Evolutionary conservation across 2,797 vertebrate genomes (phyloP).

Genomic region (Amblyraja radiata): DNA sequence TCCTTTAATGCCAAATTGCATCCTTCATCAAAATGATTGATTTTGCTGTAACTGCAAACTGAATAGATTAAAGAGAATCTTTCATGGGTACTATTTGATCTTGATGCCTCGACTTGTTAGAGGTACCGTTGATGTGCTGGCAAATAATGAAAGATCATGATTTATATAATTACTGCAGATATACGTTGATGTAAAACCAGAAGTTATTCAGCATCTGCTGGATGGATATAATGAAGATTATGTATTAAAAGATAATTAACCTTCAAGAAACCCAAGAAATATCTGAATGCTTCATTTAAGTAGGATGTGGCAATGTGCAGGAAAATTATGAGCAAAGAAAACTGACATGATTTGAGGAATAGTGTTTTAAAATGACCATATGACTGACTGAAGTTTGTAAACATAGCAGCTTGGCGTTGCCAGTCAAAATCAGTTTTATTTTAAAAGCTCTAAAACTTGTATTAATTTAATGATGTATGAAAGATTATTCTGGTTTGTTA

Average conservation of each 20-base stretch:
- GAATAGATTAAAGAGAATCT: slow-evolving; percentile 4
- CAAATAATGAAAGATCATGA: not conserved
- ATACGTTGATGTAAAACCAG: not conserved
- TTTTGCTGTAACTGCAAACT: slow-evolving; percentile 41
- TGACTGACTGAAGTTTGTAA: not conserved
- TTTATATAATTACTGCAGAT: slow-evolving; percentile 21
- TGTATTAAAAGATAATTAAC: slow-evolving; percentile 1
- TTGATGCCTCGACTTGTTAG: slow-evolving; percentile 30
- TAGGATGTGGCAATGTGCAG: not conserved
- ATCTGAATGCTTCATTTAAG: not conserved
- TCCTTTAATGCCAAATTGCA: slow-evolving; percentile 56
- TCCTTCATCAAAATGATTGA: slow-evolving; percentile 57
- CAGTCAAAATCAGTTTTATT: not conserved
- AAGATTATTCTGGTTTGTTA: not conserved
- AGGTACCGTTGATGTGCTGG: not conserved
- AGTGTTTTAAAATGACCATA: too few relatives aligned
- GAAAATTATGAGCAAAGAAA: not conserved
- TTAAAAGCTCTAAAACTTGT: not conserved
- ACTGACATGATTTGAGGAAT: not conserved
- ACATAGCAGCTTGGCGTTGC: not conserved
- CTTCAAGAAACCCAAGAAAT: not conserved
- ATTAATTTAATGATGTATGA: not conserved
- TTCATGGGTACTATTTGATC: slow-evolving; percentile 10
- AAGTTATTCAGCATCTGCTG: not conserved
- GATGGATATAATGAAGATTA: not conserved